Base-by-base conservation (phyloP, 2,888 invertebrate species). In the Sesia bembeciformis region DNA sequence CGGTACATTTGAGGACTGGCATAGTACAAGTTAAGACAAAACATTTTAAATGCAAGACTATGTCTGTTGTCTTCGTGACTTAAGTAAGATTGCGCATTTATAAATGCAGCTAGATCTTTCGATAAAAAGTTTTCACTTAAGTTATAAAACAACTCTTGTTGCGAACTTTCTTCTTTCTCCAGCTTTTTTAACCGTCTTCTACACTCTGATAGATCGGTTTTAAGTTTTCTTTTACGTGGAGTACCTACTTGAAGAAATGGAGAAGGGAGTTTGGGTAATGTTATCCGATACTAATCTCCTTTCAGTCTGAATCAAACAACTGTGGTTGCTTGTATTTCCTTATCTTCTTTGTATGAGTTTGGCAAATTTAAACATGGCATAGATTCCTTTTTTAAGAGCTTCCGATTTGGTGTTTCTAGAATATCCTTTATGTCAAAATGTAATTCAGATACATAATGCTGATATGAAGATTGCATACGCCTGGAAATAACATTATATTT, bases 1-100 rank as follows among this genome's bases (percentile, higher is more conserved):
- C 53, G 41, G 51, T 56, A 56, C 5, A 53, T 51, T 43, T 40
- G 43, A 2, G 56, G 56, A 46, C 56, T 53, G 5, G 53, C 38
- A 3, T 49, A 56, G 40, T 56, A 42, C 6, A 56, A 46, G 40
- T 46, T 55, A 5, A 56, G 40, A 40, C 43, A 40, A 53, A 56
- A 53, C 6, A 51, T 38, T 40, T 40, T 51, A 7, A 42, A 53
- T 4, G 52, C 53, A 7, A n/a, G 42, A 39, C 39, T 49, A 46
- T 56, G 53, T 51, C 56, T 42, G 40, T 56, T 56, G 8, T 51
- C 53, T 46, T 50, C 41, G 8, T 39, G n/a, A 40, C 41, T 53
- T 40, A 51, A 51, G 23, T 41, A 4, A 38, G 42, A 39, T 23
- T 51, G 53, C 41, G 50, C 43, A 40, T 39, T 51, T 5, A 53